A percentile compares a stretch with the other conserved stretches of the same genome.
Conservation (phyloP, 2,888 invertebrate species). For the Mesorhabditis sp. region DNA sequence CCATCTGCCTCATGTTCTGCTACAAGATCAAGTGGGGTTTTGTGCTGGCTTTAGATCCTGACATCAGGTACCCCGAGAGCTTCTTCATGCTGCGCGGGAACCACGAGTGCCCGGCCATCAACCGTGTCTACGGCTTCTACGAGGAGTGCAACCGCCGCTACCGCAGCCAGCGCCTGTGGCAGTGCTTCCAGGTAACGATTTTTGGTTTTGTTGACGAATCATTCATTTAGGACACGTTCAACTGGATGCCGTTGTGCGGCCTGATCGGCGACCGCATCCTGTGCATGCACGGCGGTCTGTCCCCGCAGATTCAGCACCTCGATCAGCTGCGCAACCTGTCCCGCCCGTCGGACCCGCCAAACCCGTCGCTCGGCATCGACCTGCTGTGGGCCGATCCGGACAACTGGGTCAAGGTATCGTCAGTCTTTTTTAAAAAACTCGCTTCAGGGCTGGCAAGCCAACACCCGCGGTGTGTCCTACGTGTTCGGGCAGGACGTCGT, state of each 20-base stretch:
- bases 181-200: neutral
- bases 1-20: conserved; percentile 50
- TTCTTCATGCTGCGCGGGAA: no score
- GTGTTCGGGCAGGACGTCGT: conserved; percentile 66
- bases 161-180: no score
- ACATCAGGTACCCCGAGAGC: no score
- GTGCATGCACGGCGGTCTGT: conserved; percentile 53
- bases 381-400: conserved; percentile 41
- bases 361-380: conserved; percentile 48
- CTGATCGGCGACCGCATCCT: conserved; percentile 46
- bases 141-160: no score
- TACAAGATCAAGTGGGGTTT: conserved; percentile 34
- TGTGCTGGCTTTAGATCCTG: no score
- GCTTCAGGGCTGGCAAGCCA: conserved; percentile 35
- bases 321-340: conserved; percentile 45
- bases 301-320: conserved; percentile 37
- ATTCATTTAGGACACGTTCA: conserved; percentile 42
- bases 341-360: conserved; percentile 51
- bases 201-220: neutral
- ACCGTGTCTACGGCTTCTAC: no score
- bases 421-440: neutral
- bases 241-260: conserved; percentile 51
- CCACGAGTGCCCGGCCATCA: no score
- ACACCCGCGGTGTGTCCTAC: conserved; percentile 64
- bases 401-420: conserved; percentile 43